Percentiles rank a stretch among this genome's conserved stretches.
These are phyloP conservation scores for Hycleus phaleratus DNA, from an alignment of 1,140 invertebrate species.

Conservation along the genomic window DNA sequence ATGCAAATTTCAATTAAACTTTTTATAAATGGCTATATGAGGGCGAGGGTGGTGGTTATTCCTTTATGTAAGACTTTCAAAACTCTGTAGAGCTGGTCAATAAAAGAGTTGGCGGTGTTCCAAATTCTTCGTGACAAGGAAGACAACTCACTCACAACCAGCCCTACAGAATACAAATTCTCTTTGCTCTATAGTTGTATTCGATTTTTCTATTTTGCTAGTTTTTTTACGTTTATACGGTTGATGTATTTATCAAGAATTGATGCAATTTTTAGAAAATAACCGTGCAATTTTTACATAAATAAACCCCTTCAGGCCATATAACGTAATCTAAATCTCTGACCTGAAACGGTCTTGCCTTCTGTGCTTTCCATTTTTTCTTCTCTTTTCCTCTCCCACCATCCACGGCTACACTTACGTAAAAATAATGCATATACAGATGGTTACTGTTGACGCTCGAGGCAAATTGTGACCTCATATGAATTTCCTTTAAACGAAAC, in stretches of 20 bases:
- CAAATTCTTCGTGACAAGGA: slow-evolving; percentile 14
- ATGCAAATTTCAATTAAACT: slow-evolving; percentile 6
- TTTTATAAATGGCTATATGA: background rate
- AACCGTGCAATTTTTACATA: no score
- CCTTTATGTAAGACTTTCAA: background rate
- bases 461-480: slow-evolving; percentile 14
- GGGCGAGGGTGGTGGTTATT: background rate
- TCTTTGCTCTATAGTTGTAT: background rate
- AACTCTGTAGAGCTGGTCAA: slow-evolving; percentile 19
- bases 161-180: slow-evolving; percentile 17
- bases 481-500: slow-evolving; percentile 17
- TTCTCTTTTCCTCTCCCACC: no score
- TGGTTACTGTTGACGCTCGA: slow-evolving; percentile 5
- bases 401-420: no score
- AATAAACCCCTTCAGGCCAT: no score
- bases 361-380: no score
- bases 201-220: no score
- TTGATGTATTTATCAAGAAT: no score
- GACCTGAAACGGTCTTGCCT: no score
- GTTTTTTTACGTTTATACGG: no score
- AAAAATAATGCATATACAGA: no score
- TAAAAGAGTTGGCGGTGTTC: slow-evolving; percentile 20
- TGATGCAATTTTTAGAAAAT: no score
- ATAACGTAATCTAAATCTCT: no score
- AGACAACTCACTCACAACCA: slow-evolving; percentile 14